These are phyloP conservation scores for Hirudinaria manillensis DNA, from an alignment of 2,888 invertebrate genomes.

Conservation along the genomic window DNA sequence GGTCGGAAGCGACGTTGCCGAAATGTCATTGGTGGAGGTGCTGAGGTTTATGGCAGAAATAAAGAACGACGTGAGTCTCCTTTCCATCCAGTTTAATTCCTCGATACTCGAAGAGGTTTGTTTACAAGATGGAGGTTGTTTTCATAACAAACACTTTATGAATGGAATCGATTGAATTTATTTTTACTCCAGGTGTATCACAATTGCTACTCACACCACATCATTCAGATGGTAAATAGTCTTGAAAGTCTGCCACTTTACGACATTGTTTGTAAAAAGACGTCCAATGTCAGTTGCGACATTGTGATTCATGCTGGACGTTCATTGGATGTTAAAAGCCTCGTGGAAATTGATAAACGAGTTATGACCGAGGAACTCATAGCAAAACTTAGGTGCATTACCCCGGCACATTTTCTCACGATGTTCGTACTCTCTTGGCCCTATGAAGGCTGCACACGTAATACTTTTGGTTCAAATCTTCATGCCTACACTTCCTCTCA, in stretches of 20 bases:
- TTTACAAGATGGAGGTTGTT: not conserved
- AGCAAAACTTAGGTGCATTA: not conserved
- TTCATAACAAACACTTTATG: no score
- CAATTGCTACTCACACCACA: not conserved
- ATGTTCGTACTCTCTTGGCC: conserved; percentile 42
- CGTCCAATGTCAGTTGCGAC: not conserved
- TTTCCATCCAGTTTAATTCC: conserved; percentile 1
- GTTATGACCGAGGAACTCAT: not conserved
- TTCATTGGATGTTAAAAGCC: not conserved
- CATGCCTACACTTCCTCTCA: conserved; percentile 19
- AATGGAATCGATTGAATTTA: no score
- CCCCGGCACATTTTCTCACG: conserved; percentile 36
- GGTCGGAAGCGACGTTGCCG: not conserved
- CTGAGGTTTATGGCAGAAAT: conserved; percentile 14
- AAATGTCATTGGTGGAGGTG: not conserved
- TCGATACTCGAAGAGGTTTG: not conserved
- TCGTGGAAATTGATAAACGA: not conserved
- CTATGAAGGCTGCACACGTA: conserved; percentile 17
- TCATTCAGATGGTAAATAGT: conserved; percentile 15
- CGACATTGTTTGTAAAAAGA: not conserved
- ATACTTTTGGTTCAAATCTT: conserved; percentile 10
- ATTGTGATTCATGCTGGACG: conserved; percentile 18
- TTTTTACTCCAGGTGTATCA: conserved; percentile 5
- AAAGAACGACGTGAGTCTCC: not conserved
- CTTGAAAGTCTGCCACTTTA: conserved; percentile 22